Conservation (phyloP, 1,140 invertebrate species). For the Propsilocerus akamusi region DNA sequence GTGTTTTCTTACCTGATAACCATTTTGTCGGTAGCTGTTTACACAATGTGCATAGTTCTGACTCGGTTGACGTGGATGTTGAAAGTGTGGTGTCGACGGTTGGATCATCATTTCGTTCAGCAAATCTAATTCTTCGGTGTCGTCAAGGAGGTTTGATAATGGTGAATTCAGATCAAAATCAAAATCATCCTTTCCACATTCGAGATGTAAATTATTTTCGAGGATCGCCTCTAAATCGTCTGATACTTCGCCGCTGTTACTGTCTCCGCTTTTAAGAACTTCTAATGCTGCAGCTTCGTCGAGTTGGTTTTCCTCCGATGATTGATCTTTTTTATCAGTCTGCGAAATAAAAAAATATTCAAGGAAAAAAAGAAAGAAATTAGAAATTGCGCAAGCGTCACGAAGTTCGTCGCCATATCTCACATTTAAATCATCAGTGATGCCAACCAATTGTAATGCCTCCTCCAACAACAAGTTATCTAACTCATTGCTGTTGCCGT, state of each 20-base stretch:
- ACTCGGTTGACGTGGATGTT: not conserved
- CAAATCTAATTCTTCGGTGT: not conserved
- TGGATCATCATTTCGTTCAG: not conserved
- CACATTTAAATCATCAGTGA: too few relatives aligned
- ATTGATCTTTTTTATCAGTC: too few relatives aligned
- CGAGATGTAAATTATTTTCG: not conserved
- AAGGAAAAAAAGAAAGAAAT: too few relatives aligned
- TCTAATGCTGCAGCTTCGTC: not conserved
- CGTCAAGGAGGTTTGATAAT: not conserved
- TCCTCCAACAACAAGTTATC: too few relatives aligned
- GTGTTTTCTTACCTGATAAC: not conserved
- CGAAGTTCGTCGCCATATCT: too few relatives aligned
- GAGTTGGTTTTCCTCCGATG: not conserved
- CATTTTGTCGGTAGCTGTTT: not conserved
- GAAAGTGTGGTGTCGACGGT: not conserved
- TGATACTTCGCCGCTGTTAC: not conserved
- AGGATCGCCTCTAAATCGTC: not conserved
- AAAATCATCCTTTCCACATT: not conserved
- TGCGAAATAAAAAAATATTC: too few relatives aligned
- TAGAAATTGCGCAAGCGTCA: too few relatives aligned
- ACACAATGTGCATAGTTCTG: conserved; percentile 2
- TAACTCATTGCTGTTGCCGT: too few relatives aligned
- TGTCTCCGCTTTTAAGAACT: not conserved
- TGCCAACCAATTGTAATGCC: too few relatives aligned
- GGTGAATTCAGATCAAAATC: not conserved